A percentile compares a stretch with the other conserved stretches of the same genome.
phyloP scores from a whole-genome alignment of 2,888 invertebrate species.

The Diarsia rubi region DNA sequence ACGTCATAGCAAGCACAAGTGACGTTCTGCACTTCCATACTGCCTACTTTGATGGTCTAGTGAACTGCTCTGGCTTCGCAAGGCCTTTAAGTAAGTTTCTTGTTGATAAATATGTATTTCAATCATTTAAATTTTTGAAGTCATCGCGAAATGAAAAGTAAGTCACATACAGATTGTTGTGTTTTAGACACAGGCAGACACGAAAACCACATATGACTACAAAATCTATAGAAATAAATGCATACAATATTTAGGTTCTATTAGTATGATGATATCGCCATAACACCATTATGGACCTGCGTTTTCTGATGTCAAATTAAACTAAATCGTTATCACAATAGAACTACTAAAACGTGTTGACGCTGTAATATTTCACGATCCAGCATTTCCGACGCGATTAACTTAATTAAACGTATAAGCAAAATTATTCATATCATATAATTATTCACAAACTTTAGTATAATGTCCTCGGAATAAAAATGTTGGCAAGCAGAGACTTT shows the following conservation, averaged over 20 bases:
- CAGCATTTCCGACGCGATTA: slow-evolving; percentile 45
- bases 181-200: too few species aligned
- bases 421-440: slow-evolving; percentile 57
- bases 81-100: too few species aligned
- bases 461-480: slow-evolving; percentile 70
- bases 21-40: too few species aligned
- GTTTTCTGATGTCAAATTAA: slow-evolving; percentile 23
- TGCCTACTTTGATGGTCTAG: too few species aligned
- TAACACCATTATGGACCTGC: background rate
- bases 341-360: slow-evolving; percentile 40
- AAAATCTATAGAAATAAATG: background rate
- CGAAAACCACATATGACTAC: background rate
- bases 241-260: slow-evolving; percentile 5
- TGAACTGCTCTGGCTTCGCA: too few species aligned
- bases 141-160: too few species aligned
- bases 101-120: too few species aligned
- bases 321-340: slow-evolving; percentile 30
- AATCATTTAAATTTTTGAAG: too few species aligned
- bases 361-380: slow-evolving; percentile 42
- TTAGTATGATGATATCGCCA: background rate
- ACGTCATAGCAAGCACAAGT: too few species aligned
- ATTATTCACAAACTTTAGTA: slow-evolving; percentile 64
- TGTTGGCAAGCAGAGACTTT: slow-evolving; percentile 68
- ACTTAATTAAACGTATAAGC: slow-evolving; percentile 47
- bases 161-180: too few species aligned